Evolutionary conservation across 2,113 vertebrate species (phyloP), one percentile per base, ranked within the genome.

Genomic region (Etia nguti): DNA sequence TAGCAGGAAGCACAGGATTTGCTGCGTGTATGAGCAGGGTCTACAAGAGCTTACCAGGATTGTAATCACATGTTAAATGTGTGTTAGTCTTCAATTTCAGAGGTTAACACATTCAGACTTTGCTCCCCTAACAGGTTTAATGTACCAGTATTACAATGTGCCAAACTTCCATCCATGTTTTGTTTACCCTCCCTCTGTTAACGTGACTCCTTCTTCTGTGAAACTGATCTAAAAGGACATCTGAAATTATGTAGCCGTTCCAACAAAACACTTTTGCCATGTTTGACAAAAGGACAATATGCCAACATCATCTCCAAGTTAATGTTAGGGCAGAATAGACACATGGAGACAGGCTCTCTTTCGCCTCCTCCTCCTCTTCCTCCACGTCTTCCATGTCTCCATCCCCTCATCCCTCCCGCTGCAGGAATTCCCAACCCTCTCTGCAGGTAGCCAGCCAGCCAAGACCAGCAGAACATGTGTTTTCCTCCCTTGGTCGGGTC

Each of bases 381-480:
- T 94, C 85, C 86, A 92, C 92, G 93, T 93, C 96, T 92, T 88
- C 91, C 89, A 94, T 91, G 94, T 91, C 86, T 85, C 89, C 88
- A 83, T 92, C 90, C 85, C 91, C 88, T 84, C 86, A 92, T 95
- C 95, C 95, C 95, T 96, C 95, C 96, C 91, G 96, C 94, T 96
- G 94, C 93, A 96, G 95, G 94, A 96, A 97, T 97, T 97, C 96
- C 97, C 96, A 96, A 95, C 93, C 94, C 95, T 97, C 97, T 97
- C 97, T 94, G 96, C 97, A 97, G 97, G 97, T 97, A 96, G 95
- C 96, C 97, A 93, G 93, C 95, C 96, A 91, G 86, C 96, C 96
- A 95, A 95, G 96, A 96, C 97, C 97, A 96, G 91, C 94, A 97
- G 97, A 97, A 98, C 97, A 98, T 97, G 97, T 97, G 96, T 97